Conservation (phyloP, 2,888 invertebrate species). For the Lypha dubia region DNA sequence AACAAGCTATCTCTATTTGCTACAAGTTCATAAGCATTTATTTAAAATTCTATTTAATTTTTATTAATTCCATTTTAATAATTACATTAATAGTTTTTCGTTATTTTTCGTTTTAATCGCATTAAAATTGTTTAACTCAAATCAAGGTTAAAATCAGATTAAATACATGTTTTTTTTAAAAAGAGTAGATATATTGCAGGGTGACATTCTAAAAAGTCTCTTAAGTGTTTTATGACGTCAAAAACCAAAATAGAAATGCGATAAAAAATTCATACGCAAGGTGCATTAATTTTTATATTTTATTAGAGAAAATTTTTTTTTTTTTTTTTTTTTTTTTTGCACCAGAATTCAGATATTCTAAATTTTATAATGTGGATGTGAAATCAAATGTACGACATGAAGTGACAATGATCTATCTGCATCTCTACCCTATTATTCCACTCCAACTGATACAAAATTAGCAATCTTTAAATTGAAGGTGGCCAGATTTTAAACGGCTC, state of each 20-base stretch:
- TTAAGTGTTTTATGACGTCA: conserved; percentile 64
- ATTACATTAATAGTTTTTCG: conserved; percentile 12
- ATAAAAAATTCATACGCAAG: neutral
- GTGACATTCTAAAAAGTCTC: conserved; percentile 34
- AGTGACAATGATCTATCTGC: neutral
- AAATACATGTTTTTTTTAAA: conserved; percentile 10
- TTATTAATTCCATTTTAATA: conserved; percentile 28
- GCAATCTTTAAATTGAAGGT: neutral
- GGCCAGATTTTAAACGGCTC: neutral
- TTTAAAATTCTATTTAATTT: conserved; percentile 23
- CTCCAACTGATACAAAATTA: too few species aligned
- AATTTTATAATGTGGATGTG: conserved; percentile 39
- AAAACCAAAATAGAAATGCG: neutral
- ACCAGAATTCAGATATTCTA: conserved; percentile 40
- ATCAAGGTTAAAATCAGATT: conserved; percentile 58
- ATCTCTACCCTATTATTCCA: too few species aligned
- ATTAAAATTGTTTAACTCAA: conserved; percentile 38
- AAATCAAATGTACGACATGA: neutral
- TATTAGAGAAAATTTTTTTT: conserved; percentile 32
- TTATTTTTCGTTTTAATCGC: conserved; percentile 17
- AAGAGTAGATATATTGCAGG: neutral
- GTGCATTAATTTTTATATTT: neutral
- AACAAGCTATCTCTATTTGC: neutral
- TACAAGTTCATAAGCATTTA: conserved; percentile 12
- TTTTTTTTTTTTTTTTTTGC: too few species aligned